Conservation (phyloP, 2,113 vertebrate species). For the Sterrhoptilus dennistouni region DNA sequence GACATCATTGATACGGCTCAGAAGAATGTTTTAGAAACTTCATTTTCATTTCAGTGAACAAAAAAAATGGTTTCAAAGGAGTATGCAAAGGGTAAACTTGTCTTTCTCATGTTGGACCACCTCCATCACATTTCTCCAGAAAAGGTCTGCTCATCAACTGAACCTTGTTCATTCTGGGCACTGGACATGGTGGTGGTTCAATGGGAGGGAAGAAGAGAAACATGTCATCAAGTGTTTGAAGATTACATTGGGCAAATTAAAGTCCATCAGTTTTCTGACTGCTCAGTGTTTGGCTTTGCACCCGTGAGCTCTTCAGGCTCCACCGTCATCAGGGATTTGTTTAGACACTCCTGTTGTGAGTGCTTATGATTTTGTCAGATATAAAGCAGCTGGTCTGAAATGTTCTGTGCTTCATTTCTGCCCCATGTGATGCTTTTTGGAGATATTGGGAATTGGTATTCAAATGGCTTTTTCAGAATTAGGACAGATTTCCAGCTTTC, state of each 20-base stretch:
- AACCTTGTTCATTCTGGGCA: neutral
- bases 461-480: neutral
- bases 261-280: neutral
- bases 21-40: neutral
- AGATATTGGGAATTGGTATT: neutral
- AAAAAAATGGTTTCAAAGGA: neutral
- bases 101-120: neutral
- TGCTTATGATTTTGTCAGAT: neutral
- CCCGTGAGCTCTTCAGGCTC: neutral
- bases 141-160: neutral
- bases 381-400: neutral
- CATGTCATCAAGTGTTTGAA: neutral
- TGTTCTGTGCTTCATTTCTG: neutral
- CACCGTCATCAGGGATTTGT: fast-evolving
- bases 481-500: neutral
- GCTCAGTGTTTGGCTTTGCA: neutral
- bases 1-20: neutral
- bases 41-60: neutral
- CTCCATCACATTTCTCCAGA: neutral
- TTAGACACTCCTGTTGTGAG: fast-evolving
- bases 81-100: neutral
- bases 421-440: neutral
- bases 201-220: neutral
- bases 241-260: neutral
- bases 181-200: neutral